Evolutionary conservation across 2,797 vertebrate species (phyloP).

Genomic region (Monodelphis domestica): DNA sequence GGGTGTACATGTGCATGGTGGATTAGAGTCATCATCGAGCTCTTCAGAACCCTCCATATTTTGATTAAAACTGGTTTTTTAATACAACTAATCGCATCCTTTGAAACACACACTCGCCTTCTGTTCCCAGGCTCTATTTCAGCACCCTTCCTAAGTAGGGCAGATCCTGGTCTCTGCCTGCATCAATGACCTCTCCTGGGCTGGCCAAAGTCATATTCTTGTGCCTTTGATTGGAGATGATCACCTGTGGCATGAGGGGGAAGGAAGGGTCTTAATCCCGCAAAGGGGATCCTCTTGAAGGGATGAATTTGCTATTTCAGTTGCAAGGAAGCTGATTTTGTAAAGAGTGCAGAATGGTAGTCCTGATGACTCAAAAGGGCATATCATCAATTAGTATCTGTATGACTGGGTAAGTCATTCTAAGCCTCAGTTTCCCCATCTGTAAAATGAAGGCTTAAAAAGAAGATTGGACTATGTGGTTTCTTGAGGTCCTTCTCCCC

Average conservation of each 20-base stretch:
- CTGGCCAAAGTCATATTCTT: slow-evolving; percentile 26
- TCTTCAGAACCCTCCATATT: slow-evolving; percentile 21
- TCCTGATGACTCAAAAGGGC: background rate
- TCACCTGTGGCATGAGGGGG: background rate
- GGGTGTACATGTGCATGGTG: background rate
- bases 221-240: slow-evolving; percentile 16
- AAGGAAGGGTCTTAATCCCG: background rate
- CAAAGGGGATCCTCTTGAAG: slow-evolving; percentile 4
- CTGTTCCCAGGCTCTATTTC: background rate
- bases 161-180: background rate
- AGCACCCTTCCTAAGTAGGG: background rate
- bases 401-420: background rate
- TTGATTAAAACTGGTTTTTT: slow-evolving; percentile 33
- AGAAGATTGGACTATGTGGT: background rate
- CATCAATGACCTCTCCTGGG: slow-evolving; percentile 4
- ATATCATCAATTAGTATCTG: background rate
- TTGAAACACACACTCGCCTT: slow-evolving; percentile 1
- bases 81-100: background rate
- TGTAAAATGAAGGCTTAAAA: background rate
- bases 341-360: background rate
- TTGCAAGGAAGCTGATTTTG: background rate
- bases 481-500: background rate
- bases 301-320: background rate
- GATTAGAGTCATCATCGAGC: background rate
- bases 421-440: background rate